These are phyloP conservation scores for Thysanoteuthis rhombus DNA, from an alignment of 2,888 invertebrate genomes.

Conservation along the genomic window DNA sequence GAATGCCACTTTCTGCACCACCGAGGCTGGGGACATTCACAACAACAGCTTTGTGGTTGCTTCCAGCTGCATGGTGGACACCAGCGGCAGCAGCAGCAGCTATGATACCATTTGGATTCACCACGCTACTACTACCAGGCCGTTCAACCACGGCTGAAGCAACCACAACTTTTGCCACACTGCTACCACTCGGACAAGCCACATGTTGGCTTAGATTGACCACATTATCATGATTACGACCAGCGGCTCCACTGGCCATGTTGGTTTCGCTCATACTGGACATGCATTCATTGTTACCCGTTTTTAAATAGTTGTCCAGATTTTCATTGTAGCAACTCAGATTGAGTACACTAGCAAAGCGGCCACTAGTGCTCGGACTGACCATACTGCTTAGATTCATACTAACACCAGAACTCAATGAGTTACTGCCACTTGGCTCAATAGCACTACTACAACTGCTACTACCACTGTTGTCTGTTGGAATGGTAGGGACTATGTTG, in stretches of 20 bases:
- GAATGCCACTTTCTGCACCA: not conserved
- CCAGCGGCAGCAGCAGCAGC: not conserved
- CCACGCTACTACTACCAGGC: not conserved
- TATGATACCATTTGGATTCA: not conserved
- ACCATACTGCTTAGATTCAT: not conserved
- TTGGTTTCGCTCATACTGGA: not conserved
- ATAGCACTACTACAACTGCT: not conserved
- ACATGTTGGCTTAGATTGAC: constrained; percentile 27
- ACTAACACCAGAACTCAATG: not conserved
- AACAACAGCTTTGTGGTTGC: constrained; percentile 22
- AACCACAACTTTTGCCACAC: not conserved
- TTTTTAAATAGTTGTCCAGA: constrained; percentile 24
- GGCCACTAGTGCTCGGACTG: not conserved
- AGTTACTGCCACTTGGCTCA: not conserved
- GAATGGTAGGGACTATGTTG: constrained; percentile 14
- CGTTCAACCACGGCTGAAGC: not conserved
- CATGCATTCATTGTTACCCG: constrained; percentile 23
- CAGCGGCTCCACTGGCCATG: constrained; percentile 14
- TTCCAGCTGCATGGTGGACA: constrained; percentile 23
- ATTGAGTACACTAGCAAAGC: constrained; percentile 15
- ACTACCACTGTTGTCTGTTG: constrained; percentile 15
- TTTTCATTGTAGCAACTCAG: constrained; percentile 21
- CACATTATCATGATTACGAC: constrained; percentile 2
- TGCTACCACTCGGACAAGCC: not conserved
- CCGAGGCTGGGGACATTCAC: constrained; percentile 17